Evolutionary conservation across 2,888 invertebrate genomes (phyloP).

Genomic region (Laothoe populi): DNA sequence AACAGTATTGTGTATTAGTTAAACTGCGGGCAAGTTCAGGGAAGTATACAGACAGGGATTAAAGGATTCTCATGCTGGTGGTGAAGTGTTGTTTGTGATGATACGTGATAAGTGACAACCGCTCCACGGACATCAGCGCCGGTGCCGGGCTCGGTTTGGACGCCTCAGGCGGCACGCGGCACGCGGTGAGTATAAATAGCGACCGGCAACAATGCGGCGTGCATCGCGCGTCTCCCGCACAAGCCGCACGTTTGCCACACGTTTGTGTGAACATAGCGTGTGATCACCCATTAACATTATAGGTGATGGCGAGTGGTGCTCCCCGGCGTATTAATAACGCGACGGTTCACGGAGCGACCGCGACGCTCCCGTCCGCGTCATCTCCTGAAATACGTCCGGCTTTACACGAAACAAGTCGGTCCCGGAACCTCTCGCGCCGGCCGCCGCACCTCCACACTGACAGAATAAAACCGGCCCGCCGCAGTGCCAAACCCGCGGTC

Average conservation of each 20-base stretch:
- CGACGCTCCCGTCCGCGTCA: conserved; percentile 33
- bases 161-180: not conserved
- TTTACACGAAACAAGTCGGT: conserved; percentile 33
- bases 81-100: no score
- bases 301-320: conserved; percentile 56
- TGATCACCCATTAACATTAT: not conserved
- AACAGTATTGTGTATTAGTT: no score
- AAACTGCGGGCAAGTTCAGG: no score
- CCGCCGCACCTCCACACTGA: conserved; percentile 50
- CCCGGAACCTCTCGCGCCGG: conserved; percentile 51
- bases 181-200: conserved; percentile 47
- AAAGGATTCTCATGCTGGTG: no score
- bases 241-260: not conserved
- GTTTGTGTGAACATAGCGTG: not conserved
- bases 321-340: conserved; percentile 52
- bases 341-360: conserved; percentile 39
- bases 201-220: conserved; percentile 40
- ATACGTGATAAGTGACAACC: not conserved
- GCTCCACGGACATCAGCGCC: conserved; percentile 26
- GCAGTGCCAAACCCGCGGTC: conserved; percentile 76
- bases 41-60: no score
- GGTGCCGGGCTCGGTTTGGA: conserved; percentile 25
- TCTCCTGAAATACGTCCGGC: conserved; percentile 18
- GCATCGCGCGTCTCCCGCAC: conserved; percentile 35
- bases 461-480: conserved; percentile 60